phyloP scores from a whole-genome alignment of 2,797 vertebrate species.

The Parauchenoglanis punctatus region DNA sequence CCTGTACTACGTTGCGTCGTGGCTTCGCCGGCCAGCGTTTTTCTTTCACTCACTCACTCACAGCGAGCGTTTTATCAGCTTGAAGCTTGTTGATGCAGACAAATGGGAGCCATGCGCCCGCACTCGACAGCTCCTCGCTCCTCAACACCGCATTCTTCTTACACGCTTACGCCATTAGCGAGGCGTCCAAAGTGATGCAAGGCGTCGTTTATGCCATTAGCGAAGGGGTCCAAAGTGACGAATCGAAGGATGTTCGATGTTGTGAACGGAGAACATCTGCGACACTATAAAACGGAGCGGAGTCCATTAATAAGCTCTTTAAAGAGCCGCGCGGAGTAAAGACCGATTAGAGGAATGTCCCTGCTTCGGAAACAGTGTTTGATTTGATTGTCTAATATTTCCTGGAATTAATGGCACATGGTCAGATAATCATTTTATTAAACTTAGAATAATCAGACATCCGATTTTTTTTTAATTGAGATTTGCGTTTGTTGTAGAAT shows the following conservation, averaged over 20 bases:
- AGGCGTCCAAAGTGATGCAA: conserved; percentile 15
- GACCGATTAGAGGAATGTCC: background rate
- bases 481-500: background rate
- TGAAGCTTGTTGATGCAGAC: conserved; percentile 16
- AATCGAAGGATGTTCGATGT: background rate
- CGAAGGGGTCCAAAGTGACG: conserved; percentile 14
- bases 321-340: background rate
- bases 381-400: background rate
- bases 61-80: conserved; percentile 21
- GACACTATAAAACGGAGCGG: background rate
- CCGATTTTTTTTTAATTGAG: background rate
- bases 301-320: conserved; percentile 17
- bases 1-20: conserved; percentile 21
- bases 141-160: conserved; percentile 41
- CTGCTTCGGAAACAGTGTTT: background rate
- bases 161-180: conserved; percentile 27
- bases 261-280: conserved; percentile 10
- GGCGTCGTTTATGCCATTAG: conserved; percentile 11
- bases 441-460: background rate
- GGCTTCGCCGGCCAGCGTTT: conserved; percentile 20
- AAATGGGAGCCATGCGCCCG: conserved; percentile 19
- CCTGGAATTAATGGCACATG: background rate
- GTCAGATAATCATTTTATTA: background rate
- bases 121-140: conserved; percentile 20
- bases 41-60: conserved; percentile 34